These are phyloP conservation scores for Haliclona indistincta DNA, from an alignment of 37 sponge, comb jelly and placozoan species.

Conservation along the genomic window DNA sequence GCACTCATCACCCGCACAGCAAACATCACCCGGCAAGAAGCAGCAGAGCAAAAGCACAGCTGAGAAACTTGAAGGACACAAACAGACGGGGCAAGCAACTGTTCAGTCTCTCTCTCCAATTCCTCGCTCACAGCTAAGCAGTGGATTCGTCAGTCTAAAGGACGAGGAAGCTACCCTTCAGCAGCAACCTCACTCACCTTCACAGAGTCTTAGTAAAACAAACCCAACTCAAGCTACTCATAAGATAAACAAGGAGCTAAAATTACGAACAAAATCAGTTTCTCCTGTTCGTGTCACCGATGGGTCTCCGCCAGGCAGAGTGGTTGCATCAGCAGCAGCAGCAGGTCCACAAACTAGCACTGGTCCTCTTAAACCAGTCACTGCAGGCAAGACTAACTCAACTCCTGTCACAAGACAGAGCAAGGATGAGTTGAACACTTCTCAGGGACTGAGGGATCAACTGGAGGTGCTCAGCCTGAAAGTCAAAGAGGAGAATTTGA, in stretches of 20 bases:
- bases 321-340: neutral
- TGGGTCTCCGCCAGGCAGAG: neutral
- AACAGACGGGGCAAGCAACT: neutral
- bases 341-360: neutral
- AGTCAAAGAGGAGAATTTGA: constrained; percentile 56
- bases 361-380: neutral
- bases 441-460: constrained; percentile 8
- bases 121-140: constrained; percentile 55
- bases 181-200: too few species aligned
- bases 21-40: too few species aligned
- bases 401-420: constrained; percentile 2
- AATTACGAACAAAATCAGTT: too few species aligned
- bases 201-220: neutral
- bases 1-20: neutral
- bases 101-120: constrained; percentile 2
- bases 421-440: constrained; percentile 30
- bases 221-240: neutral
- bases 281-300: neutral
- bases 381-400: constrained; percentile 3
- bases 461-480: constrained; percentile 33
- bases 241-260: neutral
- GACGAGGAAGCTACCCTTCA: constrained; percentile 50
- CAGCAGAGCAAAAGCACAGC: too few species aligned
- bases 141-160: constrained; percentile 68
- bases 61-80: too few species aligned